Evolutionary conservation across 2,797 vertebrate genomes (phyloP).

Genomic region (Passerculus sandwichensis): DNA sequence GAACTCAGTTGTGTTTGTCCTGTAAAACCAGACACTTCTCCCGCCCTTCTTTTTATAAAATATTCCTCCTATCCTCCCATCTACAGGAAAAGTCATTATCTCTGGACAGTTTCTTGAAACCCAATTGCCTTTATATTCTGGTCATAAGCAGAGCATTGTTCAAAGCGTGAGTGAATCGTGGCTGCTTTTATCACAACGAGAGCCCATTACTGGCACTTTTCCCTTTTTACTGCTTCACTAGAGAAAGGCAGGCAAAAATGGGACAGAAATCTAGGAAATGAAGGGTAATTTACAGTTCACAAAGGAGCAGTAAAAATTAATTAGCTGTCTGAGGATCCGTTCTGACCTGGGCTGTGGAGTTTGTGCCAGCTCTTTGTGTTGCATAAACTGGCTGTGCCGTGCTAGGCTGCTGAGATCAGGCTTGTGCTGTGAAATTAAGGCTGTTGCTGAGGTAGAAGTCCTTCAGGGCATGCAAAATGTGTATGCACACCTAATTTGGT

Average conservation of each 20-base stretch:
- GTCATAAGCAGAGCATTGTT: slow-evolving; percentile 43
- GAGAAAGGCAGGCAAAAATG: slow-evolving; percentile 46
- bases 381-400: slow-evolving; percentile 19
- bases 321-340: slow-evolving; percentile 68
- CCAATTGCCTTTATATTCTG: slow-evolving; percentile 46
- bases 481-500: slow-evolving; percentile 53
- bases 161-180: background rate
- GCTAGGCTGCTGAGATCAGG: slow-evolving; percentile 18
- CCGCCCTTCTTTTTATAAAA: background rate
- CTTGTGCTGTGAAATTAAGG: slow-evolving; percentile 38
- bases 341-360: background rate
- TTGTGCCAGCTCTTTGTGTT: slow-evolving; percentile 36
- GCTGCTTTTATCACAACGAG: slow-evolving; percentile 48
- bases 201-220: slow-evolving; percentile 59
- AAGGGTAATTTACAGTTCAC: slow-evolving; percentile 72
- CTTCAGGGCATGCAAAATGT: slow-evolving; percentile 51
- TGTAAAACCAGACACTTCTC: background rate
- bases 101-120: slow-evolving; percentile 36
- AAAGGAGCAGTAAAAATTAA: slow-evolving; percentile 72
- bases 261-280: slow-evolving; percentile 71
- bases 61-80: slow-evolving; percentile 11
- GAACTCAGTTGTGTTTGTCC: background rate
- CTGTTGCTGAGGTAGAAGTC: slow-evolving; percentile 14
- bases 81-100: slow-evolving; percentile 52
- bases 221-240: slow-evolving; percentile 52